phyloP scores from a whole-genome alignment of 2,888 invertebrate species.

The Andrena trimmerana region DNA sequence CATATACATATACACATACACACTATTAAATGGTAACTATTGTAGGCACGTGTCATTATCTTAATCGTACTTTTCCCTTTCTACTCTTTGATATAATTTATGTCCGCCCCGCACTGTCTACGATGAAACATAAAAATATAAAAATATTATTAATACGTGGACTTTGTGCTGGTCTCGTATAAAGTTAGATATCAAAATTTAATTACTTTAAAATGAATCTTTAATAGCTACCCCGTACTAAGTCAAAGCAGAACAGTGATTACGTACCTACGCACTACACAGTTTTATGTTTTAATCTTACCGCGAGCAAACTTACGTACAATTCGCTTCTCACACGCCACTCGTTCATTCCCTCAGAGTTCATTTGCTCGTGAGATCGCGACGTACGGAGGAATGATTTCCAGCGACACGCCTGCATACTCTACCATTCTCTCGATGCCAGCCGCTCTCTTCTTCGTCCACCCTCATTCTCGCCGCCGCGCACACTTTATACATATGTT shows the following conservation, averaged over 20 bases:
- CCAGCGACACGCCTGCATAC: slow-evolving; percentile 17
- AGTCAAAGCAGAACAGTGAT: slow-evolving; percentile 56
- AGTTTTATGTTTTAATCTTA: slow-evolving; percentile 29
- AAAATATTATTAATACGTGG: slow-evolving; percentile 43
- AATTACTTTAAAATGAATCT: slow-evolving; percentile 16
- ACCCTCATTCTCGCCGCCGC: neutral
- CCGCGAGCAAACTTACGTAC: slow-evolving; percentile 18
- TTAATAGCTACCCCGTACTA: slow-evolving; percentile 42
- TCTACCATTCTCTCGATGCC: slow-evolving; percentile 18
- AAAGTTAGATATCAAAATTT: slow-evolving; percentile 49
- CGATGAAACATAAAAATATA: slow-evolving; percentile 54
- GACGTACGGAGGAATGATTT: slow-evolving; percentile 38
- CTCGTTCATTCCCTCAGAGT: slow-evolving; percentile 11
- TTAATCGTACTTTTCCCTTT: slow-evolving; percentile 23
- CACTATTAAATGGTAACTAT: slow-evolving; percentile 73
- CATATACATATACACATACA: slow-evolving; percentile 37
- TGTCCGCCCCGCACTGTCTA: slow-evolving; percentile 38
- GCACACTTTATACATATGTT: slow-evolving; percentile 44
- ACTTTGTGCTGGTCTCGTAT: slow-evolving; percentile 50
- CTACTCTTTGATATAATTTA: slow-evolving; percentile 43
- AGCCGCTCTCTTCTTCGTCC: slow-evolving; percentile 4
- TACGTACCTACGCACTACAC: slow-evolving; percentile 63
- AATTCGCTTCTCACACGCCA: slow-evolving; percentile 21
- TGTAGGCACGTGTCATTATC: slow-evolving; percentile 73
- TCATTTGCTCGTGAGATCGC: slow-evolving; percentile 31